phyloP scores from a whole-genome alignment of 2,113 vertebrate genomes.

The Etia nguti region DNA sequence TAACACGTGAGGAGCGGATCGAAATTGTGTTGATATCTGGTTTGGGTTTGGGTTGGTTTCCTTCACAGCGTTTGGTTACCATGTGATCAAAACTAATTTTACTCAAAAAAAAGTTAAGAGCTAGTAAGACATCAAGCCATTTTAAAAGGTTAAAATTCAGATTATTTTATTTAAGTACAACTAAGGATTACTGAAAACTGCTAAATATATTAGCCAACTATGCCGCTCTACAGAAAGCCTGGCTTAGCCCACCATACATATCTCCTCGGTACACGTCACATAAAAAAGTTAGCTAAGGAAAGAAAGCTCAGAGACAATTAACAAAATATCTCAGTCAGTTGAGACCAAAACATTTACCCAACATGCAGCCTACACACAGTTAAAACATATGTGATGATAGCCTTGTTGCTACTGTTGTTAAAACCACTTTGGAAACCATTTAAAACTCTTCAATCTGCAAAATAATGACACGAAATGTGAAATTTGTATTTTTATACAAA shows the following conservation, averaged over 20 bases:
- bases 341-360: background rate
- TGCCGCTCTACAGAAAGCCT: background rate
- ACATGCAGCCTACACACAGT: background rate
- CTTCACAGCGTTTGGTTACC: background rate
- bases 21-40: too few relatives aligned
- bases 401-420: background rate
- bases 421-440: background rate
- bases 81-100: background rate
- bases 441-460: background rate
- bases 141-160: background rate
- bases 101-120: background rate
- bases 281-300: background rate
- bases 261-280: background rate
- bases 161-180: background rate
- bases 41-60: background rate
- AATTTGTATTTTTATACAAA: background rate
- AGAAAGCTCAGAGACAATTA: background rate
- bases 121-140: background rate
- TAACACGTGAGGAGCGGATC: too few relatives aligned
- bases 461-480: background rate
- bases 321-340: background rate
- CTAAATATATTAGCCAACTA: background rate
- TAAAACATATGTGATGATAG: background rate
- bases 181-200: background rate
- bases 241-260: background rate